Evolutionary conservation across 2,797 vertebrate genomes (phyloP).

Genomic region (Melanotaenia pygmaea): DNA sequence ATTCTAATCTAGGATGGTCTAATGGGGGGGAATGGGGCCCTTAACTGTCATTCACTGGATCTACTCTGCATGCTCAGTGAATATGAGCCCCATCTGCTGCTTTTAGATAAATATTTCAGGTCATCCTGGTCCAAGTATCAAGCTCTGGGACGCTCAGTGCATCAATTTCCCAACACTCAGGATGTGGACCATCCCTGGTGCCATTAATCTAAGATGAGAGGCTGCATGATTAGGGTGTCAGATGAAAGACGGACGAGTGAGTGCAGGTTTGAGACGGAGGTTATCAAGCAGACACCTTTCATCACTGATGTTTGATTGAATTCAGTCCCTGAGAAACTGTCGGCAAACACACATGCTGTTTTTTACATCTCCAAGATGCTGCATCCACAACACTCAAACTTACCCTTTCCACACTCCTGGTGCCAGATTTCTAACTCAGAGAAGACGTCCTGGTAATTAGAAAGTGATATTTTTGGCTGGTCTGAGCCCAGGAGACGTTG

Average conservation of each 20-base stretch:
- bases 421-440: conserved; percentile 18
- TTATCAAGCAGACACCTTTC: conserved; percentile 21
- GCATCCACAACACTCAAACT: conserved; percentile 3
- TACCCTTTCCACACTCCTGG: background rate
- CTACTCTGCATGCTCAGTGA: conserved; percentile 15
- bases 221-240: conserved; percentile 22
- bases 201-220: conserved; percentile 45
- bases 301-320: conserved; percentile 37
- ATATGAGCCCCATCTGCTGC: conserved; percentile 2
- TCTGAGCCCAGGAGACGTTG: conserved; percentile 35
- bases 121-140: conserved; percentile 16
- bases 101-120: conserved; percentile 24
- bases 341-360: conserved; percentile 2
- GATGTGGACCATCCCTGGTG: conserved; percentile 10
- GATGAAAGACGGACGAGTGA: conserved; percentile 12
- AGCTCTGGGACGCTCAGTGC: conserved; percentile 31
- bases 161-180: conserved; percentile 41
- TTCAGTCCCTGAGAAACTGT: conserved; percentile 1
- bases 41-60: background rate
- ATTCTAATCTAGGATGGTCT: conserved; percentile 30
- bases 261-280: conserved; percentile 25
- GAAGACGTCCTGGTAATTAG: conserved; percentile 58
- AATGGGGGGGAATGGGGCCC: too few relatives aligned
- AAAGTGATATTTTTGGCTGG: conserved; percentile 67
- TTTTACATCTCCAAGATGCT: conserved; percentile 10